Evolutionary conservation across 2,888 invertebrate species (phyloP).

Genomic region (Globia sparganii): DNA sequence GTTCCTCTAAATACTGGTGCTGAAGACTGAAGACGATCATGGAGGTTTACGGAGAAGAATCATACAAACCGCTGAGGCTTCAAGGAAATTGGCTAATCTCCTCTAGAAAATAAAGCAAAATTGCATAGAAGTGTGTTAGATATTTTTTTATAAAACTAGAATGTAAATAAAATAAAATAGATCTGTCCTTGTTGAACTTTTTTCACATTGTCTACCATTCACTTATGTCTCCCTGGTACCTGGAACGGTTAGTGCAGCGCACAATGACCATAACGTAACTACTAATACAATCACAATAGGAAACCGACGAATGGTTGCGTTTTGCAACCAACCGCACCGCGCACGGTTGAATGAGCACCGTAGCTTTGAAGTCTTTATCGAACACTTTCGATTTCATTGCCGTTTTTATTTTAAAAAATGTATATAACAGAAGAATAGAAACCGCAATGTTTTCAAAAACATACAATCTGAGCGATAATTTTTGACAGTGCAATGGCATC

Average conservation of each 20-base stretch:
- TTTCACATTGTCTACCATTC: conserved; percentile 9
- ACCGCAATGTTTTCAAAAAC: conserved; percentile 12
- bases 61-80: not conserved
- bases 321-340: conserved; percentile 48
- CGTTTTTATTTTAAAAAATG: not conserved
- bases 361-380: conserved; percentile 8
- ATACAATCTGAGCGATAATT: not conserved
- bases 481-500: not conserved
- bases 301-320: conserved; percentile 48
- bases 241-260: conserved; percentile 23
- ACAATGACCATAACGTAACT: conserved; percentile 47
- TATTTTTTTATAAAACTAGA: conserved; percentile 8
- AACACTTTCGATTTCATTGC: conserved; percentile 28
- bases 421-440: not conserved
- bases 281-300: conserved; percentile 50
- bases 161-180: not conserved
- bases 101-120: not conserved
- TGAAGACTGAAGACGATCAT: not conserved
- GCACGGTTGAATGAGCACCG: conserved; percentile 45
- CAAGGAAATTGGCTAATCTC: not conserved
- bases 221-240: conserved; percentile 39
- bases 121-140: too few relatives aligned
- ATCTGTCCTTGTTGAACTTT: not conserved
- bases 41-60: not conserved
- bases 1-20: not conserved